Evolutionary conservation across 1,140 invertebrate genomes (phyloP), one percentile per base, ranked within the genome.

Genomic region (Ceratosolen solmsi): DNA sequence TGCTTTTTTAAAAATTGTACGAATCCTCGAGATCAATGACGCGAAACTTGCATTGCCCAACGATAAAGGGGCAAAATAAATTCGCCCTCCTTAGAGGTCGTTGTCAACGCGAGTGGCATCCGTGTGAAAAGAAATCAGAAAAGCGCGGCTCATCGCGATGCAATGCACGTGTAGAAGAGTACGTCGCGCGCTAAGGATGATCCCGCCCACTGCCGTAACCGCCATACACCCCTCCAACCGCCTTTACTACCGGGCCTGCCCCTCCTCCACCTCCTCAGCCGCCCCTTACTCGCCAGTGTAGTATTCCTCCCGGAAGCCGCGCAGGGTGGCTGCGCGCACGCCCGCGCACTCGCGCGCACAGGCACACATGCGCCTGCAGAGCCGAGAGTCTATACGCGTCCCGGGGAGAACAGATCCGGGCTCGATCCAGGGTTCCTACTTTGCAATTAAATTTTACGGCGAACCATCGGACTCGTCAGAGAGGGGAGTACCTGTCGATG

Each of bases 371-470:
- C 20, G n/a, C n/a, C n/a, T n/a, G n/a, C n/a, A n/a, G n/a, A n/a
- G n/a, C n/a, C n/a, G n/a, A n/a, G n/a, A n/a, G n/a, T n/a, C n/a
- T n/a, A n/a, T n/a, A n/a, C 63, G 22, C 33, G 22, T 58, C n/a
- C 56, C 56, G 25, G 51, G 20, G 56, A 27, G 33, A 25, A 27
- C 1, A 13, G n/a, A 20, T 13, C 1, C 5, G 20, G 15, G 25
- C 36, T 36, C 68, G 11, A 36, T 33, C 46, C 9, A 13, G 54
- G 17, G 54, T 82, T 75, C n/a, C 54, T 20, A 74, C 70, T 63
- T 74, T 25, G 89, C 90, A 91, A 91, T 91, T 91, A 91, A 91
- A 89, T 90, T 91, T 91, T 91, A 91, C 86, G 89, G 86, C 60
- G 85, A 85, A 84, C 86, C 88, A 89, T 87, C 86, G 86, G 8